Conservation (phyloP, 2,113 vertebrate genomes). For the human region GRCh38 chr7:127416001-127416500, state of each 20-base stretch:
- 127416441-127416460: slow-evolving; percentile 1
- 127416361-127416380: background rate
- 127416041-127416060: background rate
- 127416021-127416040: background rate
- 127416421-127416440: background rate
- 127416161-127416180: background rate
- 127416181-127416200: background rate
- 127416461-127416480: background rate
- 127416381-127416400: slow-evolving; percentile 28
- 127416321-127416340: background rate
- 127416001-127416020: background rate
- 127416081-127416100: background rate
- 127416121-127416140: slow-evolving; percentile 4
- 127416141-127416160: background rate
- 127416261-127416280: slow-evolving; percentile 24
- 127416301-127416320: background rate
- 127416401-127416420: background rate
- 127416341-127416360: background rate
- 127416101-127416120: background rate
- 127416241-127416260: slow-evolving; percentile 8
- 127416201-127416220: background rate
- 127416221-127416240: background rate
- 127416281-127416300: background rate
- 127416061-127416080: background rate
- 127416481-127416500: background rate